Percentiles rank a stretch among this genome's conserved stretches.
Evolutionary conservation across 2,797 vertebrate genomes (phyloP).

Genomic region (Sebastes trivittatus): DNA sequence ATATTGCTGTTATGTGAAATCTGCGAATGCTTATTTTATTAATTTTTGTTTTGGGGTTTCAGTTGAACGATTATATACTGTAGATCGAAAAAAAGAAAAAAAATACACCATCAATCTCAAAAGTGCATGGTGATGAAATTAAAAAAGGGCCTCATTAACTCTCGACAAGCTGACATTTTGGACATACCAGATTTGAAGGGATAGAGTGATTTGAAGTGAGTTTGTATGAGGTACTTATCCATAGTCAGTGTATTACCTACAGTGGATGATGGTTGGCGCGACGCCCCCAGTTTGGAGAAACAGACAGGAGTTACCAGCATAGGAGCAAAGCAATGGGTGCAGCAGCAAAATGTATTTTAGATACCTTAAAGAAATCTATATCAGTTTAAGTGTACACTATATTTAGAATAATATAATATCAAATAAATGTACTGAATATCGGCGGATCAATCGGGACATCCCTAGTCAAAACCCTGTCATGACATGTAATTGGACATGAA

Average conservation of each 20-base stretch:
- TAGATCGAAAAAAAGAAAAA: not conserved
- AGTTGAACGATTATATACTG: not conserved
- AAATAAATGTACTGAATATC: too few species aligned
- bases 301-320: too few species aligned
- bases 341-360: too few species aligned
- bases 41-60: not conserved
- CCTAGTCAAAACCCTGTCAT: not conserved
- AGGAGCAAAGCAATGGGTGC: not conserved
- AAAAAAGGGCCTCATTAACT: not conserved
- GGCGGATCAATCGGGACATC: too few species aligned
- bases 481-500: not conserved
- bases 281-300: too few species aligned
- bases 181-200: not conserved
- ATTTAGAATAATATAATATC: too few species aligned
- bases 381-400: too few species aligned
- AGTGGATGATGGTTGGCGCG: not conserved
- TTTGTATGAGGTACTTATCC: not conserved
- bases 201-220: not conserved
- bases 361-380: too few species aligned
- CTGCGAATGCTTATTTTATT: not conserved
- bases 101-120: not conserved
- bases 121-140: not conserved
- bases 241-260: accelerated
- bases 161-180: not conserved
- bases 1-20: not conserved